phyloP scores from a whole-genome alignment of 2,797 vertebrate genomes.

The Rhinichthys osculus region DNA sequence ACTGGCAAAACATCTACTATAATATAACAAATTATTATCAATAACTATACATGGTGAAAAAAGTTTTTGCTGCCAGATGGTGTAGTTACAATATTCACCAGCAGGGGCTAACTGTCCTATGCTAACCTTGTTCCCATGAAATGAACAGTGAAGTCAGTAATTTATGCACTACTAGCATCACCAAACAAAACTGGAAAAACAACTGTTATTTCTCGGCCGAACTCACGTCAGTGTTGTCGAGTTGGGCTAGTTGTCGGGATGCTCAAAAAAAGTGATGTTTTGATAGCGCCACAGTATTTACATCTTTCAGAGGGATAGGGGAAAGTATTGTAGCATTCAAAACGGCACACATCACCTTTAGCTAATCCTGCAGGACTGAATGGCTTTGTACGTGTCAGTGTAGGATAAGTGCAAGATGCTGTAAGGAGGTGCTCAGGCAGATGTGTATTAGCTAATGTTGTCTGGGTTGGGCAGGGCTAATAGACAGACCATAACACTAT shows the following conservation, averaged over 20 bases:
- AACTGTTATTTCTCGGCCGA: neutral
- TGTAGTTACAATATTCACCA: neutral
- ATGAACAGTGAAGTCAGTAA: neutral
- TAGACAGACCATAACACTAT: conserved; percentile 79
- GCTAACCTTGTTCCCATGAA: neutral
- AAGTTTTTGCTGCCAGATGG: neutral
- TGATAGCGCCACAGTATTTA: neutral
- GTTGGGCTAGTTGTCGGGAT: neutral
- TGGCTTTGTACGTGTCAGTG: conserved; percentile 29
- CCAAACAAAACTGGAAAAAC: neutral
- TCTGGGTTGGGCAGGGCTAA: conserved; percentile 80
- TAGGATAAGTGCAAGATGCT: conserved; percentile 47
- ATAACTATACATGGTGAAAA: neutral
- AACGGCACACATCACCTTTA: neutral
- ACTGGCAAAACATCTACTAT: neutral
- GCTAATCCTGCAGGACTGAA: neutral
- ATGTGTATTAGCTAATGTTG: conserved; percentile 79
- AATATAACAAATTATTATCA: neutral
- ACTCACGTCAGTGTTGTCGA: neutral
- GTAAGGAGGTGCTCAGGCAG: conserved; percentile 64
- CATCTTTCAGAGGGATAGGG: neutral
- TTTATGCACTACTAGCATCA: neutral
- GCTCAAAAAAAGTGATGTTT: neutral
- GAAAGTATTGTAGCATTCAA: neutral
- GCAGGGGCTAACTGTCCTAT: neutral